Conservation (phyloP, 2,113 vertebrate genomes). For the Parotia lawesii region DNA sequence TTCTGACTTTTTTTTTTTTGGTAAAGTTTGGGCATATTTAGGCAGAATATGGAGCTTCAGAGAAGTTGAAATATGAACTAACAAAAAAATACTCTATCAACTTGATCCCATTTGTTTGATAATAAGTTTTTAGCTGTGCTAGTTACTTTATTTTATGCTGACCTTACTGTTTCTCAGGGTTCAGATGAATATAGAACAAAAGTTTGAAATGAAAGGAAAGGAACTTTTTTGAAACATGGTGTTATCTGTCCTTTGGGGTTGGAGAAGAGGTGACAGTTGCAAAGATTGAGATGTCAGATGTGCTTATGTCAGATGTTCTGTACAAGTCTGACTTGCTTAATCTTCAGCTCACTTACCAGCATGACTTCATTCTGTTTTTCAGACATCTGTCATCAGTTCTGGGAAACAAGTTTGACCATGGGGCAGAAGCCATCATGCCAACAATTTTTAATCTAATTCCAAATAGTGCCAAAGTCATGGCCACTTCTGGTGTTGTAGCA, state of each 20-base stretch:
- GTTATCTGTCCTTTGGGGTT: not conserved
- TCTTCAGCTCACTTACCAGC: not conserved
- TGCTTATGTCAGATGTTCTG: not conserved
- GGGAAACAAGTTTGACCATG: conserved; percentile 96
- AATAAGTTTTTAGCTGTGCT: not conserved
- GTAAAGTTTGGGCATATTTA: not conserved
- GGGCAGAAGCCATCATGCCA: conserved; percentile 96
- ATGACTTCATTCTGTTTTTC: conserved; percentile 51
- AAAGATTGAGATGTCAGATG: not conserved
- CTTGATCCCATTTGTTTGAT: not conserved
- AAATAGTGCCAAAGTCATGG: conserved; percentile 98
- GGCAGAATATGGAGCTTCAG: not conserved
- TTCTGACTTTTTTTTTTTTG: not conserved
- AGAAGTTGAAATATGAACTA: not conserved
- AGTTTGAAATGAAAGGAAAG: not conserved
- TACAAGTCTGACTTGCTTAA: not conserved
- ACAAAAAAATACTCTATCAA: not conserved
- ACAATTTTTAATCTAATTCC: conserved; percentile 97
- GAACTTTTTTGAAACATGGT: not conserved
- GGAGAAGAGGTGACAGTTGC: not conserved
- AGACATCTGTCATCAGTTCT: conserved; percentile 90
- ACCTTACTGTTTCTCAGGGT: not conserved
- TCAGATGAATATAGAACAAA: not conserved
- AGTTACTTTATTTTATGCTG: not conserved
- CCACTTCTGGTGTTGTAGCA: conserved; percentile 91